Evolutionary conservation across 2,113 vertebrate genomes (phyloP).

Genomic region (Scortum barcoo): DNA sequence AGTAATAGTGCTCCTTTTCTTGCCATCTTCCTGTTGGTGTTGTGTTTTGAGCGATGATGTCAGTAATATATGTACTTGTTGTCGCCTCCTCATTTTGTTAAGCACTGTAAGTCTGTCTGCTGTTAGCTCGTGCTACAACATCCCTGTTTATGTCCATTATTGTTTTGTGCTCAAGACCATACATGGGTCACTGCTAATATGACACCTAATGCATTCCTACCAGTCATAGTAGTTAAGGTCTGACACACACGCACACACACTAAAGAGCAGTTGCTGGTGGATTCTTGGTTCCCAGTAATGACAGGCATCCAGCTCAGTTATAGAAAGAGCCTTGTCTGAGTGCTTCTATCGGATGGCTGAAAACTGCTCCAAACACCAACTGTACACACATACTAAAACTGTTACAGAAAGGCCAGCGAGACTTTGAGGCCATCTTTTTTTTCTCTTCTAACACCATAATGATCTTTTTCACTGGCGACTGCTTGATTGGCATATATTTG

Average conservation of each 20-base stretch:
- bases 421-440: background rate
- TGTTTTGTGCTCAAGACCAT: background rate
- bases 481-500: constrained; percentile 66
- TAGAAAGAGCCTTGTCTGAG: constrained; percentile 40
- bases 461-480: constrained; percentile 38
- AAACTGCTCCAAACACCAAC: constrained; percentile 18
- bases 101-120: constrained; percentile 1
- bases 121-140: background rate
- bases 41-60: background rate
- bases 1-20: background rate
- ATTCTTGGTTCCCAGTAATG: constrained; percentile 52
- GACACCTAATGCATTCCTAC: constrained; percentile 47
- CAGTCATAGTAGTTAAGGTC: constrained; percentile 5
- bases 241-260: constrained; percentile 14
- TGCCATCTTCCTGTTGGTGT: background rate
- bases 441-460: constrained; percentile 8
- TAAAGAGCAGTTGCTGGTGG: constrained; percentile 41
- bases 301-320: constrained; percentile 59
- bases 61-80: background rate
- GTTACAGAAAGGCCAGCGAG: background rate
- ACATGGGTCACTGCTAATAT: constrained; percentile 11
- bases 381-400: constrained; percentile 1
- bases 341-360: constrained; percentile 28
- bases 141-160: constrained; percentile 13
- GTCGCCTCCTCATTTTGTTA: background rate